These are phyloP conservation scores for Diplogasteroides magnus DNA, from an alignment of 1,140 invertebrate genomes.

Conservation along the genomic window DNA sequence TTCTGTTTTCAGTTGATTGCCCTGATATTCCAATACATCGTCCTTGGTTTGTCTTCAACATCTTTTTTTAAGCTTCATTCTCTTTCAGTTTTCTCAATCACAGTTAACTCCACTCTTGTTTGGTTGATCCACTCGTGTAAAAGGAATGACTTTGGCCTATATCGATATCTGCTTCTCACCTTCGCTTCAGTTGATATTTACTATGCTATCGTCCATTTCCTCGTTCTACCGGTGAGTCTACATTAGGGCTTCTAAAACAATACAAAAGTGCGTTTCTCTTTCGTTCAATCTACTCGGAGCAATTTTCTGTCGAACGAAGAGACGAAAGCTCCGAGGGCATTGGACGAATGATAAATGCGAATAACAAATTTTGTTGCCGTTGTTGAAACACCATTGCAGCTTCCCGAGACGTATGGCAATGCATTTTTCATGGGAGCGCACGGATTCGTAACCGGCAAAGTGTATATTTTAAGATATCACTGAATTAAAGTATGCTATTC, in stretches of 20 bases:
- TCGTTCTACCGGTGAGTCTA: background rate
- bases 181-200: conserved; percentile 1
- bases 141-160: background rate
- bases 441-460: background rate
- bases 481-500: no score
- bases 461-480: no score
- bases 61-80: background rate
- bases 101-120: background rate
- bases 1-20: background rate
- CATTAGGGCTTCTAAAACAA: no score
- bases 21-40: no score
- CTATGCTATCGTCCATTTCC: background rate
- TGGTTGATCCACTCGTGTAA: background rate
- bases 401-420: background rate
- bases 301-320: no score
- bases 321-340: no score
- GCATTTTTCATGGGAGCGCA: background rate
- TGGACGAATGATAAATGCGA: no score
- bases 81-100: background rate
- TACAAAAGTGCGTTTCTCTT: no score
- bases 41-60: no score
- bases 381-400: background rate
- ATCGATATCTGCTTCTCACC: background rate
- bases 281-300: no score
- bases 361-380: no score